Percentiles rank a stretch among this genome's conserved stretches.
Conservation (phyloP, 2,888 invertebrate species). For the Aethes cnicana region DNA sequence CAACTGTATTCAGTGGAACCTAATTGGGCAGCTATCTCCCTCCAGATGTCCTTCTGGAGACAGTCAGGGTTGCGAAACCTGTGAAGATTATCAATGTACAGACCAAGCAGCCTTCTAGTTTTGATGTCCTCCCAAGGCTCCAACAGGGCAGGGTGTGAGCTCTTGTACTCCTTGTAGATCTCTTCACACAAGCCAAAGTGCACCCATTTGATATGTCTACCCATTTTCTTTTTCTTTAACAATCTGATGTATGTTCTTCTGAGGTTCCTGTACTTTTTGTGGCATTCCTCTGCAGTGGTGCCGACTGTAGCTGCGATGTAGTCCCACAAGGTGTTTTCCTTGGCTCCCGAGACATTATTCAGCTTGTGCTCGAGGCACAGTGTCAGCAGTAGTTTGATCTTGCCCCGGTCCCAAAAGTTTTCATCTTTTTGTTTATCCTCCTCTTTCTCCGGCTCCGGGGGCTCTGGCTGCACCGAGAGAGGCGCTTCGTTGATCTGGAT, state of each 20-base stretch:
- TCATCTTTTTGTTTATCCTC: constrained; percentile 45
- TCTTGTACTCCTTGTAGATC: constrained; percentile 66
- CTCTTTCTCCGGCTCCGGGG: constrained; percentile 43
- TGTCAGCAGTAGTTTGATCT: constrained; percentile 61
- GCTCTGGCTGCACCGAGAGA: constrained; percentile 40
- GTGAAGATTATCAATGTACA: constrained; percentile 66
- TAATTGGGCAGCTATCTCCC: constrained; percentile 61
- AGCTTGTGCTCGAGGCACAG: constrained; percentile 59
- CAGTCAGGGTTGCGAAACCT: constrained; percentile 58
- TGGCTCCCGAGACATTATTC: constrained; percentile 42
- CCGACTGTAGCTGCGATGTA: constrained; percentile 60
- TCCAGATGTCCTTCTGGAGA: constrained; percentile 72
- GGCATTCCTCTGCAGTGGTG: constrained; percentile 61
- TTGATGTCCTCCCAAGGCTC: constrained; percentile 72
- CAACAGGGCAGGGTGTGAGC: constrained; percentile 51
- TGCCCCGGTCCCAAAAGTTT: constrained; percentile 68
- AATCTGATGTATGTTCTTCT: constrained; percentile 67
- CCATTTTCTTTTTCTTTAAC: constrained; percentile 66
- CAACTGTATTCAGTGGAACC: constrained; percentile 69
- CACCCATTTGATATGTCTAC: constrained; percentile 72
- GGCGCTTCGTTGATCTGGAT: constrained; percentile 56
- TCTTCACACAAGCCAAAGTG: constrained; percentile 68
- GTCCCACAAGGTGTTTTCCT: constrained; percentile 58
- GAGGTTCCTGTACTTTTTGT: constrained; percentile 64
- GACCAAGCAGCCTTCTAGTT: constrained; percentile 55